Conservation (phyloP, 2,797 vertebrate species). For the Fistularia tabacaria region DNA sequence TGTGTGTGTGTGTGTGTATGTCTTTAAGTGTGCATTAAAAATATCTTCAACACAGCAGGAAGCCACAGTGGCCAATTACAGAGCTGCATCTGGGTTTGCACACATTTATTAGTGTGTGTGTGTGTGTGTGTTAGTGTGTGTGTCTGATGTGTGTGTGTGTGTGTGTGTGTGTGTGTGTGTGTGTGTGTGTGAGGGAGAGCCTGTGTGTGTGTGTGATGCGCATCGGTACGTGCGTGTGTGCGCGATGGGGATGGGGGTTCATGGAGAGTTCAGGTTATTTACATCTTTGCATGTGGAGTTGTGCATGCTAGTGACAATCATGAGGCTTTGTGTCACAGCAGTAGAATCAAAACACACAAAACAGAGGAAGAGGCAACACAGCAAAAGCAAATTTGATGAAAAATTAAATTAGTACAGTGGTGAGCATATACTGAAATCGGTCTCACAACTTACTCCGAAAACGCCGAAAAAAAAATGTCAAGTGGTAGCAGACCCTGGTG, state of each 20-base stretch:
- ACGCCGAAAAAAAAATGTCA: background rate
- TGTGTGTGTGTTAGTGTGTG: constrained; percentile 2
- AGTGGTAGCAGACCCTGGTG: constrained; percentile 8
- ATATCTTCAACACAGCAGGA: constrained; percentile 75
- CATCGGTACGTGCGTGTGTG: constrained; percentile 11
- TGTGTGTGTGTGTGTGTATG: constrained; percentile 29
- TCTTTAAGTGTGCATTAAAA: constrained; percentile 68
- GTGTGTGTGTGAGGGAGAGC: constrained; percentile 22
- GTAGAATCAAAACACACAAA: constrained; percentile 43
- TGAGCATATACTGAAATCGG: constrained; percentile 16
- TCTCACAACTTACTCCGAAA: background rate
- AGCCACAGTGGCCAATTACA: constrained; percentile 77
- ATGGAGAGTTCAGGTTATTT: constrained; percentile 67
- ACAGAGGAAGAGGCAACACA: constrained; percentile 24
- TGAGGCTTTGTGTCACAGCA: constrained; percentile 52
- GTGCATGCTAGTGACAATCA: constrained; percentile 33
- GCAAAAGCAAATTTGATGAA: background rate
- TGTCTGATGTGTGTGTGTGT: constrained; percentile 31
- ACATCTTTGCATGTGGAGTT: constrained; percentile 52
- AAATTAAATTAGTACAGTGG: constrained; percentile 25
- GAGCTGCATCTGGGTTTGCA: constrained; percentile 72
- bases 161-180: constrained; percentile 17
- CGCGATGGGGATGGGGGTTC: constrained; percentile 45
- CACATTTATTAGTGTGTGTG: constrained; percentile 65
- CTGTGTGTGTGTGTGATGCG: constrained; percentile 31